Conservation (phyloP, 2,797 vertebrate species). For the Stomatorhinus walkeri region DNA sequence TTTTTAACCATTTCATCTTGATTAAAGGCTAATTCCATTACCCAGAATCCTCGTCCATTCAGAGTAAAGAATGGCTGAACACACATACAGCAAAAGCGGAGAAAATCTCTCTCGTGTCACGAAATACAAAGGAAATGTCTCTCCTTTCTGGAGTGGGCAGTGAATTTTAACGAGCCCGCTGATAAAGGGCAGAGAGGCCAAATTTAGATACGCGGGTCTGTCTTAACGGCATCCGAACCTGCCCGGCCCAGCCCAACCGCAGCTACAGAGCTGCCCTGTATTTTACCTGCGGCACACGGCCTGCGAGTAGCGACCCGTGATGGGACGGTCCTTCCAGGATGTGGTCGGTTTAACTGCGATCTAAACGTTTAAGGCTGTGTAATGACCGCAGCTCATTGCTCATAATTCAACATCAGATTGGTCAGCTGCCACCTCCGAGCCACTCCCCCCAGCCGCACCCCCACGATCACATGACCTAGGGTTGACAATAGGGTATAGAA, state of each 20-base stretch:
- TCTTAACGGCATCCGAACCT: not conserved
- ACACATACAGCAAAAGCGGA: not conserved
- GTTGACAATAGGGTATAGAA: not conserved
- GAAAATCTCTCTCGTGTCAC: not conserved
- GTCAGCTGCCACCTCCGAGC: not conserved
- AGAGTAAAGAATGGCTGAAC: not conserved
- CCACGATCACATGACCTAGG: not conserved
- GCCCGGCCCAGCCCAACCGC: not conserved
- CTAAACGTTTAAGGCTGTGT: not conserved
- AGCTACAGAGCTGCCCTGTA: not conserved
- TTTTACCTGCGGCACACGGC: not conserved
- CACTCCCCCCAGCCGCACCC: not conserved
- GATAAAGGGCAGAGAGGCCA: not conserved
- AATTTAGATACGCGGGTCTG: not conserved
- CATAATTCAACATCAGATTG: not conserved
- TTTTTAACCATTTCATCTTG: not conserved
- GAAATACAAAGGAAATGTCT: not conserved
- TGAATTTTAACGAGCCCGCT: not conserved
- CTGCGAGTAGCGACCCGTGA: not conserved
- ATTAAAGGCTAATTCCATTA: slow-evolving; percentile 11
- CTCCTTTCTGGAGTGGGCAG: not conserved
- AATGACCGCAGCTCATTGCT: not conserved
- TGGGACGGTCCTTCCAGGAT: not conserved
- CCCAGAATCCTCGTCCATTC: not conserved
- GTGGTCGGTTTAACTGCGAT: not conserved